Evolutionary conservation across 2,888 invertebrate species (phyloP), one percentile per base, ranked within the genome.

Genomic region (Pemphredon lugubris): DNA sequence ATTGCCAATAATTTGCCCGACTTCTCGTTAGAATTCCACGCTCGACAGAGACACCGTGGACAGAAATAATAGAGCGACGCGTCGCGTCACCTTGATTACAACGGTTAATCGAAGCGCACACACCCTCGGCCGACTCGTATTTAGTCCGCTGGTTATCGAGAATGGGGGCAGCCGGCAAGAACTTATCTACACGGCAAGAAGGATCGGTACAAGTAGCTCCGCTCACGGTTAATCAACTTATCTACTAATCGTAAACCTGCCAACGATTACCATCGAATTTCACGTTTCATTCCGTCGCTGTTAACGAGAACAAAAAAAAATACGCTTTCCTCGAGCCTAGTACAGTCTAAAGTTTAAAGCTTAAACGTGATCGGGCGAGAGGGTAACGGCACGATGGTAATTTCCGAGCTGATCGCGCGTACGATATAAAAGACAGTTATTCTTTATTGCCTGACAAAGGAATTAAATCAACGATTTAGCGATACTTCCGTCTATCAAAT

Each of bases 191-290:
- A 6, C 32, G 13, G 18, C 7, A 16, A 34, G 21, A 40, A 42
- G 7, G 14, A 34, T 23, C 14, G 37, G 13, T 18, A 21, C 47
- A 26, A n/a, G 14, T 21, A 50, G 30, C 30, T 13, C 37, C 44
- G 45, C 16, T 11, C 18, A 39, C 44, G 45, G 13, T 11, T 23
- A 39, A 14, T 11, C 30, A 45, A 30, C 18, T 39, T 57, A 61
- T 54, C 59, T 40, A 7, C 34, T 11, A 7, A 37, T 48, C 64
- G 53, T 60, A 21, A 45, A 64, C 34, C 14, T 45, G 39, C 30
- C 18, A 34, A 26, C 34, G 42, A 60, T 67, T 40, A 42, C 37
- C 18, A 54, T 44, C 37, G 42, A 20, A 14, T 16, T 45, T 37
- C 14, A 21, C 44, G n/a, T 16, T 32, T 40, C n/a, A 42, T 44